phyloP scores from a whole-genome alignment of 2,797 vertebrate genomes.

The Neopelma chrysocephalum region DNA sequence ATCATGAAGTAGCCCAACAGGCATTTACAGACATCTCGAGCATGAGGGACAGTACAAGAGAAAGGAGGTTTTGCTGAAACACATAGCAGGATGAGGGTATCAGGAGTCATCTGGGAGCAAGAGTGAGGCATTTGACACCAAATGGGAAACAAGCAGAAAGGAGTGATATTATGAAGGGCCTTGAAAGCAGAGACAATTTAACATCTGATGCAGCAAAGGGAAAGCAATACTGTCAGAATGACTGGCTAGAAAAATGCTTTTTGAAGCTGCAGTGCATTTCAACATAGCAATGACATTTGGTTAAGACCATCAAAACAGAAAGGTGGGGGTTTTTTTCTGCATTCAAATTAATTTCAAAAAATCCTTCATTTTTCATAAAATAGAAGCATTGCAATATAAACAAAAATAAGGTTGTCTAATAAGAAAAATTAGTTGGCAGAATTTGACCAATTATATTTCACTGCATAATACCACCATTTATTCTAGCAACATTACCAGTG shows the following conservation, averaged over 20 bases:
- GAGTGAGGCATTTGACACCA: neutral
- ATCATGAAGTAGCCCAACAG: neutral
- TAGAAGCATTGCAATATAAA: neutral
- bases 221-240: neutral
- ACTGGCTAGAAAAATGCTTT: neutral
- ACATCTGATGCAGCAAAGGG: neutral
- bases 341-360: neutral
- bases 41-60: rapidly evolving
- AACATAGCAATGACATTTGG: neutral
- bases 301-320: neutral
- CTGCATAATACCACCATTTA: neutral
- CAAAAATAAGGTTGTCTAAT: neutral
- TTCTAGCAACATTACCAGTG: neutral
- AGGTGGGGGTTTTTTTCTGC: neutral
- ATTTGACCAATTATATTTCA: neutral
- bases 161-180: neutral
- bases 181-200: slow-evolving; percentile 11
- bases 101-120: neutral
- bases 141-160: neutral
- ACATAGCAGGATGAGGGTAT: rapidly evolving
- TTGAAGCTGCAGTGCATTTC: neutral
- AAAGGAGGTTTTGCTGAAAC: neutral
- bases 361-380: neutral
- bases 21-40: neutral
- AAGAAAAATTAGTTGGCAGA: neutral